A percentile compares a stretch with the other conserved stretches of the same genome.
Evolutionary conservation across 1,140 invertebrate genomes (phyloP).

Genomic region (Camponotus pennsylvanicus): DNA sequence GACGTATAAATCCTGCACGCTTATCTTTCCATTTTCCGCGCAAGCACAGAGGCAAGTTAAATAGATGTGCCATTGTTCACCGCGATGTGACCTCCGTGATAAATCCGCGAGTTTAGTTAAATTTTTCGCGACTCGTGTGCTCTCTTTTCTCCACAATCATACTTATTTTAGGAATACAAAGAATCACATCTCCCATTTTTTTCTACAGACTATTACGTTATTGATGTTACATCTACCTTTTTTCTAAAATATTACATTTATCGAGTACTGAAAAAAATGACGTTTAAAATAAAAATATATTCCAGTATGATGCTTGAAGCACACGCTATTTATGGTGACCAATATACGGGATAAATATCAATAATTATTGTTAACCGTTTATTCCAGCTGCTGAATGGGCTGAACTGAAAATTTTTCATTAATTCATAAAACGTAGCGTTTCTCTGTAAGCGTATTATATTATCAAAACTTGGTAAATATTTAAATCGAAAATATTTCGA

Average conservation of each 20-base stretch:
- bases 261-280: neutral
- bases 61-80: constrained; percentile 50
- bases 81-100: constrained; percentile 36
- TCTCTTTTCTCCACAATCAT: neutral
- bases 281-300: neutral
- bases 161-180: constrained; percentile 14
- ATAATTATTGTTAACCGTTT: neutral
- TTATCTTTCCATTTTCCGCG: constrained; percentile 63
- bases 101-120: constrained; percentile 52
- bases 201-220: constrained; percentile 8
- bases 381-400: neutral
- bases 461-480: neutral
- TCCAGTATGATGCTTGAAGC: too few species aligned
- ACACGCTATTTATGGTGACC: too few species aligned
- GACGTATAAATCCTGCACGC: constrained; percentile 58
- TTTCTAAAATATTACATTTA: constrained; percentile 28
- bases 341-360: neutral
- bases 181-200: neutral
- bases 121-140: neutral
- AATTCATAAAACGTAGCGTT: neutral
- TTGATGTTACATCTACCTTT: neutral
- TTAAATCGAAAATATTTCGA: neutral
- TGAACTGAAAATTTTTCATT: neutral
- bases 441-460: neutral
- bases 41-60: constrained; percentile 57